Base-by-base conservation (phyloP, 2,797 vertebrate species). In the Chaetophractus vellerosus region DNA sequence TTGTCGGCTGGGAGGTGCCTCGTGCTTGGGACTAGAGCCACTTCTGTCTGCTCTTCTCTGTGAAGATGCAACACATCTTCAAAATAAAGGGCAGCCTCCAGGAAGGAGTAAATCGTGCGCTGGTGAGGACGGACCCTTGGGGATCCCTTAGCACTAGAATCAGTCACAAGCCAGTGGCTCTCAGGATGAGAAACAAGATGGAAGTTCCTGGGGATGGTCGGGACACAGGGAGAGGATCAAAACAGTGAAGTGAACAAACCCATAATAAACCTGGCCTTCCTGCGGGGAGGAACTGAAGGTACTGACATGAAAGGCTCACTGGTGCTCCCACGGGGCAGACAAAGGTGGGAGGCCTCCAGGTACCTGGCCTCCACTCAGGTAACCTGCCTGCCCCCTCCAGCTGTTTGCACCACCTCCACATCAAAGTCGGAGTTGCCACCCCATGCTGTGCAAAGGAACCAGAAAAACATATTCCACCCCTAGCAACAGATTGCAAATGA, bases 391-490 rank as follows among this genome's bases (percentile, higher is more conserved):
- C 94, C 66, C 66, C 97, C 92, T 93, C 78, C 90, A 97, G 75
- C 59, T 91, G 90, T 84, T 94, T 89, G 94, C 91, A 95, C 78
- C 61, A 79, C 95, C 80, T 96, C 64, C 31, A 93, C 94, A 80
- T 98, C 97, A 98, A 97, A 97, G 96, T 85, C 95, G 48, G 18
- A 45, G 5, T 41, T 45, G 59, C 28, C 61, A 95, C 76, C 96
- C 76, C 66, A 2, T 24, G 97, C 80, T 88, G 88, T 95, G 93
- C 96, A 96, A 95, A 5, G 61, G 87, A 97, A 55, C 93, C 95
- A 86, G 97, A 92, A 96, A 97, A 95, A 94, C 78, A 78, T 64
- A 80, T 57, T 80, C 79, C 28, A 81, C 80, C 94, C 69, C 87
- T 90, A 81, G 95, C 93, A 94, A 95, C 66, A 69, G 15, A 59